Conservation (phyloP, 2,113 vertebrate genomes). For the Paramormyrops kingsleyae region DNA sequence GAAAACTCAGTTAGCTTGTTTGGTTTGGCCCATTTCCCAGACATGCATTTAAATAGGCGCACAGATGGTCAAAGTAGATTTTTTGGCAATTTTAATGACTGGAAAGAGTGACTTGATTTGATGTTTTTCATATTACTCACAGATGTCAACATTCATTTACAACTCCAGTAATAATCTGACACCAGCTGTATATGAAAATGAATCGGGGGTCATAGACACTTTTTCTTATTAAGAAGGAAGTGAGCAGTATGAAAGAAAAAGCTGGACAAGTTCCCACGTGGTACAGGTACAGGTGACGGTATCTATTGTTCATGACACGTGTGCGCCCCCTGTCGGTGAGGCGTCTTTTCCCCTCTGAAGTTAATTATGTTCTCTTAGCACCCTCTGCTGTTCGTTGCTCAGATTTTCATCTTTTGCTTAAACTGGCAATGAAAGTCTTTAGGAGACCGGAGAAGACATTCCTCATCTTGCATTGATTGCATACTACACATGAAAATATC, state of each 20-base stretch:
- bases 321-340: background rate
- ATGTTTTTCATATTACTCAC: slow-evolving; percentile 20
- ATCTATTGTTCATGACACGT: background rate
- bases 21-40: slow-evolving; percentile 20
- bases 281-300: no score
- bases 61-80: slow-evolving; percentile 21
- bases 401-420: background rate
- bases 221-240: background rate
- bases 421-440: background rate
- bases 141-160: slow-evolving; percentile 6
- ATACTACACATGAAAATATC: background rate
- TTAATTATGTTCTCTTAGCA: background rate
- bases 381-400: background rate
- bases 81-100: slow-evolving; percentile 12
- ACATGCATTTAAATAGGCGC: slow-evolving; percentile 17
- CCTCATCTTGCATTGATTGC: background rate
- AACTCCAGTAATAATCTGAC: background rate
- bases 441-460: background rate
- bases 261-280: background rate
- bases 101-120: slow-evolving; percentile 21
- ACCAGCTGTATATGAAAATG: background rate
- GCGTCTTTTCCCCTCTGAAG: background rate
- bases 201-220: background rate
- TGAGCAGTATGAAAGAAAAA: background rate
- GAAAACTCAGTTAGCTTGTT: slow-evolving; percentile 8